A percentile compares a stretch with the other conserved stretches of the same genome.
Evolutionary conservation across 23 tunicate species (phyloP).

Genomic region (Aplidium turbinatum): DNA sequence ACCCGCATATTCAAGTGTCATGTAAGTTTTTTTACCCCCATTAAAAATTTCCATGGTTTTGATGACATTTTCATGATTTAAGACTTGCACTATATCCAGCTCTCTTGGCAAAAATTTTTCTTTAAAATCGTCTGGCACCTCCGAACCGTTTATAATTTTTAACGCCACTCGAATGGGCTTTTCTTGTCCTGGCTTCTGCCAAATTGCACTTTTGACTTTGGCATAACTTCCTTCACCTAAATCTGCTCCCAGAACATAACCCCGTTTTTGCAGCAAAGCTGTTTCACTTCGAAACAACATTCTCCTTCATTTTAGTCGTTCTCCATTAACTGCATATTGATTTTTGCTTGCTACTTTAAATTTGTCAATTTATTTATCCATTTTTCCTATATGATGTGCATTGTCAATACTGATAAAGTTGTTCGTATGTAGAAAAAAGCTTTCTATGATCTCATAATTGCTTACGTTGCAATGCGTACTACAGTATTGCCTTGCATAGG

Average conservation of each 20-base stretch:
- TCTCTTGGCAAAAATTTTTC: constrained; percentile 81
- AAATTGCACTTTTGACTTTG: constrained; percentile 67
- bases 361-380: no score
- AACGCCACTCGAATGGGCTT: constrained; percentile 55
- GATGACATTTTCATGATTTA: constrained; percentile 76
- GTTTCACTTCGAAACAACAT: constrained; percentile 66
- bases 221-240: constrained; percentile 90
- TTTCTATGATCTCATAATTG: no score
- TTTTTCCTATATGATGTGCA: no score
- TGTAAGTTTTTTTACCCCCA: constrained; percentile 59
- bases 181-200: constrained; percentile 46
- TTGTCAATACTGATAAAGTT: no score
- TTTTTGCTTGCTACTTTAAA: no score
- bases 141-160: constrained; percentile 58
- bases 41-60: constrained; percentile 78
- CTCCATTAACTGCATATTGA: no score
- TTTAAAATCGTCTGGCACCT: constrained; percentile 73
- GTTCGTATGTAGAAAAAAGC: no score
- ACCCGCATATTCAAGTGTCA: constrained; percentile 72
- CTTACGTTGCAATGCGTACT: no score
- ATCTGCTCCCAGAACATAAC: constrained; percentile 58
- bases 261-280: constrained; percentile 45
- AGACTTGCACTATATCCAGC: constrained; percentile 45
- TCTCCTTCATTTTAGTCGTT: no score
- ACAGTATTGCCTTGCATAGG: no score